Percentiles rank a stretch among this genome's conserved stretches.
These are phyloP conservation scores for Dermolepida albohirtum DNA, from an alignment of 2,888 invertebrate species.

Conservation along the genomic window DNA sequence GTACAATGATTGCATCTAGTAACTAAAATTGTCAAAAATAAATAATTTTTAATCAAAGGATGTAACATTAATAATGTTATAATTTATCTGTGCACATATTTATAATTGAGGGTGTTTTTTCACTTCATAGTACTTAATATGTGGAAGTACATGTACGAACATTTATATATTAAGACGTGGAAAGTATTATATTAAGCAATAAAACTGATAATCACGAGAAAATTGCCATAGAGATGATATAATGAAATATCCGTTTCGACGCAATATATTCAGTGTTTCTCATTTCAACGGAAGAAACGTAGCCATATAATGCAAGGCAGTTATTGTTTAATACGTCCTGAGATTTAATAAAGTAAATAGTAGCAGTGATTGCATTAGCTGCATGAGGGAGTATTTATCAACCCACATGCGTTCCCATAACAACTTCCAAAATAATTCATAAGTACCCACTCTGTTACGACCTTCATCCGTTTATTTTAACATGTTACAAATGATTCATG, in stretches of 20 bases:
- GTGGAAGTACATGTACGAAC: not conserved
- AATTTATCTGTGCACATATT: no score
- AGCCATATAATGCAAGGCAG: constrained; percentile 12
- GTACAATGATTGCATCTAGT: no score
- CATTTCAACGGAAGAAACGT: constrained; percentile 28
- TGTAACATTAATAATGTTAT: no score
- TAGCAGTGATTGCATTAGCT: constrained; percentile 43
- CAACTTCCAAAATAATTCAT: constrained; percentile 37
- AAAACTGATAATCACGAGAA: constrained; percentile 11
- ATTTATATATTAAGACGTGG: not conserved
- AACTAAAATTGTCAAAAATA: no score
- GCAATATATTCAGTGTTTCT: constrained; percentile 12
- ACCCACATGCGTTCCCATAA: constrained; percentile 39
- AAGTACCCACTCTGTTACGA: constrained; percentile 32
- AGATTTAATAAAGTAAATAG: constrained; percentile 45
- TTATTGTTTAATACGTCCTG: constrained; percentile 37
- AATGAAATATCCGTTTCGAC: constrained; percentile 24
- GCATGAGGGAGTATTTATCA: constrained; percentile 42
- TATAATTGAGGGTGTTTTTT: no score
- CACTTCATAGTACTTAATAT: no score
- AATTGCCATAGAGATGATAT: not conserved
- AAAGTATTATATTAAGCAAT: constrained; percentile 1
- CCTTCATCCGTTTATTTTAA: constrained; percentile 34
- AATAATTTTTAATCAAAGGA: no score
- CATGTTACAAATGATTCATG: constrained; percentile 12